Evolutionary conservation across 2,888 invertebrate genomes (phyloP).

Genomic region (Dasypogon diadema): DNA sequence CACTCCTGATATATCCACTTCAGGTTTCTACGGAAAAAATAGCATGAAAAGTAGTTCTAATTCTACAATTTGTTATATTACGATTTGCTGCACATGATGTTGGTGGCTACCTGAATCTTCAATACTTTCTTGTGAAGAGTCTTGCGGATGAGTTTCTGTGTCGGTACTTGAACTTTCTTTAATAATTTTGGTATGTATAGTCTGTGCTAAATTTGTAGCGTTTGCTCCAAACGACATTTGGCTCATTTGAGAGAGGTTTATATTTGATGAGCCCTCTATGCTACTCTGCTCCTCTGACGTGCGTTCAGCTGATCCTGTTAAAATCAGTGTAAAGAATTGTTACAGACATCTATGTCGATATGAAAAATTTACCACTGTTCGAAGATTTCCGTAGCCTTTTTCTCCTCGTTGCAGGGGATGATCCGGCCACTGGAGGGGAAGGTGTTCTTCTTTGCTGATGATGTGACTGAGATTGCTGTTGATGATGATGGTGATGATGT

Average conservation of each 20-base stretch:
- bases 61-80: constrained; percentile 58
- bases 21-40: constrained; percentile 64
- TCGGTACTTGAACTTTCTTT: constrained; percentile 69
- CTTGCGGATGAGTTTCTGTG: constrained; percentile 70
- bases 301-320: constrained; percentile 70
- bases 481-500: constrained; percentile 71
- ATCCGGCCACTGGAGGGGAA: constrained; percentile 72
- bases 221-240: constrained; percentile 69
- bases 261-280: constrained; percentile 64
- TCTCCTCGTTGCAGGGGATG: constrained; percentile 76
- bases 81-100: constrained; percentile 70
- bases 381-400: constrained; percentile 75
- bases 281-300: constrained; percentile 70
- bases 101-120: constrained; percentile 68
- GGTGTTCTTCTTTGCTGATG: constrained; percentile 71
- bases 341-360: background rate
- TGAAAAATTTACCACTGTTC: constrained; percentile 69
- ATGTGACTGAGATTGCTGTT: constrained; percentile 71
- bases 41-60: constrained; percentile 48
- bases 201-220: constrained; percentile 65
- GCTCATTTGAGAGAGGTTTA: constrained; percentile 70
- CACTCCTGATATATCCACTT: constrained; percentile 66
- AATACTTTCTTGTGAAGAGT: constrained; percentile 71
- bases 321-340: background rate
- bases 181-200: constrained; percentile 66